Base-by-base conservation (phyloP, 1,140 invertebrate species). In the Drosophila teissieri region DNA sequence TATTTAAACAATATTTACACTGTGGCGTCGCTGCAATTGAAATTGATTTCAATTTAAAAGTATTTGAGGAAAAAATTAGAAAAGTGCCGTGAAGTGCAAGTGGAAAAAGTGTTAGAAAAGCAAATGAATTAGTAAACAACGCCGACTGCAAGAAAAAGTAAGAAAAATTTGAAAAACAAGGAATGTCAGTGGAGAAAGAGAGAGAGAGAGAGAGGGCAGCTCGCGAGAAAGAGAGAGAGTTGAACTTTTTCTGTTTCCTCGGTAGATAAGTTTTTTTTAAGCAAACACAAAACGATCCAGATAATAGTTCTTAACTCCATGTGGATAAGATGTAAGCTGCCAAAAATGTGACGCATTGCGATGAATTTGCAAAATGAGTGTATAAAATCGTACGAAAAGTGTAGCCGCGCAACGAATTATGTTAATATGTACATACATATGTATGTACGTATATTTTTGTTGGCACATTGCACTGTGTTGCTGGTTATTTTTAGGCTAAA, bases 401-500 rank as follows among this genome's bases (percentile, higher is more conserved):
- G 39, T 14, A 27, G 11, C 39, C 46, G 34, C 15, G 17, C 24
- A 45, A 14, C 19, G 42, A 39, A 27, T 24, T 31, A 10, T 73
- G 31, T 31, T 31, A 8, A 31, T 31, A 31, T 7, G 8, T 31
- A 10, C 8, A 3, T 31, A 8, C 8, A 31, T 31, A 31, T 8
- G 3, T 31, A 31, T 7, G 8, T 31, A 31, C 8, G 34, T 51
- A 44, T 73, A 40, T 73, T 44, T 54, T 54, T 49, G 17, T 85
- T 88, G 83, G 83, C 83, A 88, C 75, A 89, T 80, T 83, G 83
- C 84, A 88, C 79, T 69, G 78, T 75, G 48, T 49, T 54, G 54
- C 64, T 46, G 40, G 42, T 36, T 88, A 89, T 88, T 88, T 83
- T 77, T 89, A 80, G 75, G 57, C 52, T 42, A 78, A 37, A 54